A percentile compares a stretch with the other conserved stretches of the same genome.
These are phyloP conservation scores for Pteromalus puparum DNA, from an alignment of 1,140 invertebrate species.

Conservation along the genomic window DNA sequence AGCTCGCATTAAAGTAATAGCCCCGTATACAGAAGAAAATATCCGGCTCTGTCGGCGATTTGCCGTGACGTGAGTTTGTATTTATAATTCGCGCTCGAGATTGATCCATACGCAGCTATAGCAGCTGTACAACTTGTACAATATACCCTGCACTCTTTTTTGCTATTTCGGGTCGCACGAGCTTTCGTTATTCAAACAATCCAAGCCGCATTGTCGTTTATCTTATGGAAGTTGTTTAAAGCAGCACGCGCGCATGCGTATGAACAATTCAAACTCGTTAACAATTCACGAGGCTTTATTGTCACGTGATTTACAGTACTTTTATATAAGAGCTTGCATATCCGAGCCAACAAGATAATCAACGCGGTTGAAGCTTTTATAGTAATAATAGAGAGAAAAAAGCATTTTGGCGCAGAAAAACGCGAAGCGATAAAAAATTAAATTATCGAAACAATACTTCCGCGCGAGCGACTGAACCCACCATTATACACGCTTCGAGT, in stretches of 20 bases:
- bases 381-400: too few species aligned
- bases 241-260: not conserved
- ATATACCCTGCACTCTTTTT: too few species aligned
- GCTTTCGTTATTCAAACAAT: not conserved
- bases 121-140: too few species aligned
- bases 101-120: not conserved
- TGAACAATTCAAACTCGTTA: not conserved
- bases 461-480: not conserved
- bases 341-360: not conserved
- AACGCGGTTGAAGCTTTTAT: not conserved
- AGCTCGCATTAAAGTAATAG: conserved; percentile 23
- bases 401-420: not conserved
- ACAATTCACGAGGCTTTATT: not conserved
- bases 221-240: not conserved
- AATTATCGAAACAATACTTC: not conserved
- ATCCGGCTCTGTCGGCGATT: not conserved
- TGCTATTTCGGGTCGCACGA: not conserved
- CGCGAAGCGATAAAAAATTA: not conserved
- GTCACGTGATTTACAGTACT: not conserved
- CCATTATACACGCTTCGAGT: not conserved
- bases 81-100: not conserved
- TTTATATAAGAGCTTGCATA: not conserved
- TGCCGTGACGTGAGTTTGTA: not conserved
- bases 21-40: not conserved
- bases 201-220: not conserved